These are phyloP conservation scores for Chlorodrepanis virens DNA, from an alignment of 2,113 vertebrate species.

Conservation along the genomic window DNA sequence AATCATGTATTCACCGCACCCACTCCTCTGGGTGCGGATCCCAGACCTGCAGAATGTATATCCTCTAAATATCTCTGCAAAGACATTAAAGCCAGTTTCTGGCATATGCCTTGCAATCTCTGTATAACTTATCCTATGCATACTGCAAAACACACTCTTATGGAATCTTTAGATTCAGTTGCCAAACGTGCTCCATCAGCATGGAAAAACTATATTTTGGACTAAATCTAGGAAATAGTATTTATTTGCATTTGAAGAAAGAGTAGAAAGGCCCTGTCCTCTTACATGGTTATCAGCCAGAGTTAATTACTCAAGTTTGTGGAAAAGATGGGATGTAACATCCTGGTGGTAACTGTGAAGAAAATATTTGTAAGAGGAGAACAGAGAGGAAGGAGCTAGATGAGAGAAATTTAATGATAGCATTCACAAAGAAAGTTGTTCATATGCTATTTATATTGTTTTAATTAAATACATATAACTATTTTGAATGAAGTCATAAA, in stretches of 20 bases:
- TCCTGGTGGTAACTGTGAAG: not conserved
- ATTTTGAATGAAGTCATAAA: not conserved
- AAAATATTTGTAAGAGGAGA: not conserved
- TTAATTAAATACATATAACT: not conserved
- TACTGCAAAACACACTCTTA: slow-evolving; percentile 3
- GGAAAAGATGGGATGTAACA: not conserved
- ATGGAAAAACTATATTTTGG: not conserved
- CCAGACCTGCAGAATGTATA: slow-evolving; percentile 50
- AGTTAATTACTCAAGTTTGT: not conserved
- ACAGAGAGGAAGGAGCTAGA: not conserved
- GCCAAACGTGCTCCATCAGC: not conserved
- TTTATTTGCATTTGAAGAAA: not conserved
- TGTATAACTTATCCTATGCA: slow-evolving; percentile 15
- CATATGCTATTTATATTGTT: not conserved
- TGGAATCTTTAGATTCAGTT: slow-evolving; percentile 29
- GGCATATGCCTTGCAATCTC: slow-evolving; percentile 48
- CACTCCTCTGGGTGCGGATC: slow-evolving; percentile 49
- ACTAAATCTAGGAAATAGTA: not conserved
- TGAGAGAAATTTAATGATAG: not conserved
- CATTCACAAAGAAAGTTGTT: not conserved
- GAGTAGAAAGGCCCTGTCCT: not conserved
- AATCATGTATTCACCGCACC: slow-evolving; percentile 58
- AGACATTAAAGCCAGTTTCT: slow-evolving; percentile 25
- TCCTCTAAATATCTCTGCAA: slow-evolving; percentile 52
- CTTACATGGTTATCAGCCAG: not conserved